Percentiles rank a stretch among this genome's conserved stretches.
These are phyloP conservation scores for Astropecten irregularis DNA, from an alignment of 53 echinoderm and acorn worm species.

Conservation along the genomic window DNA sequence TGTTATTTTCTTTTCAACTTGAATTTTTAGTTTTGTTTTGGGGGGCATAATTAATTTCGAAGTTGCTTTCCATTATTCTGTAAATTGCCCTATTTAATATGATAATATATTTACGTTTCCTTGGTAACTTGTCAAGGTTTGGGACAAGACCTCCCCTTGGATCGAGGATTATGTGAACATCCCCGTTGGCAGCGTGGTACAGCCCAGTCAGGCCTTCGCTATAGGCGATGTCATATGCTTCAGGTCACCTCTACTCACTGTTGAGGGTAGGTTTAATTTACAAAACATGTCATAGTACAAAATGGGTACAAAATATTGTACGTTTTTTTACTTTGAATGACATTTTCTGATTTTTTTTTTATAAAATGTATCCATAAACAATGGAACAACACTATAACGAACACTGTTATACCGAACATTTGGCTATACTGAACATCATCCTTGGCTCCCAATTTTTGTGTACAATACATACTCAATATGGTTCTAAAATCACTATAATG, in stretches of 20 bases:
- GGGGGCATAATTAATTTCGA: no score
- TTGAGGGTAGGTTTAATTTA: constrained; percentile 67
- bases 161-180: constrained; percentile 90
- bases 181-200: constrained; percentile 84
- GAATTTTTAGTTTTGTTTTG: no score
- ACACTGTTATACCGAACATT: no score
- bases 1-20: no score
- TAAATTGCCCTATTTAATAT: no score
- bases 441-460: no score
- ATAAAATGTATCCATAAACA: neutral
- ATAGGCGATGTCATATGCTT: constrained; percentile 87
- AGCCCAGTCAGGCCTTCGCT: constrained; percentile 60
- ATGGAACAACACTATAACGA: no score
- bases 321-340: no score
- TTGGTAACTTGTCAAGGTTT: constrained; percentile 57
- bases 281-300: neutral
- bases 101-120: neutral
- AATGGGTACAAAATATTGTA: neutral
- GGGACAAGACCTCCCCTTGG: constrained; percentile 91
- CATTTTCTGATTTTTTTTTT: neutral
- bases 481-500: no score
- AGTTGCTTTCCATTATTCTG: no score
- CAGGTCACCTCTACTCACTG: constrained; percentile 73
- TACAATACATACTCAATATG: no score
- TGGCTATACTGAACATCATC: no score